These are phyloP conservation scores for Brachyhypopomus gauderio DNA, from an alignment of 2,113 vertebrate genomes.

Conservation along the genomic window DNA sequence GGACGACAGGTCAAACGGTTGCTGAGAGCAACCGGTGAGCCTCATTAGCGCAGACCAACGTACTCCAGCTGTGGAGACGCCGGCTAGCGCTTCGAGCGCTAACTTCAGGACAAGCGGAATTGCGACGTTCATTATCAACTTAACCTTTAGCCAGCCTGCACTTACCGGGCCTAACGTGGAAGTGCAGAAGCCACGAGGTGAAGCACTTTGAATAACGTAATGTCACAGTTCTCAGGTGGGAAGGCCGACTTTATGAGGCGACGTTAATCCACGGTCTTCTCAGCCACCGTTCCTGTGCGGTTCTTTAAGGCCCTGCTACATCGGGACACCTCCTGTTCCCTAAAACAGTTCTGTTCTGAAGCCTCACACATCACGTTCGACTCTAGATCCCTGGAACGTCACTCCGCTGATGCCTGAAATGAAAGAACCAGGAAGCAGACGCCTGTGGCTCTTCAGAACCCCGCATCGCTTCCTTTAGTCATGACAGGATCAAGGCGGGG, in stretches of 20 bases:
- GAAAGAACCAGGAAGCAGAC: not conserved
- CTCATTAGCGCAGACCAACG: slow-evolving; percentile 29
- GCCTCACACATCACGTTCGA: not conserved
- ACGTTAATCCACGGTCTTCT: not conserved
- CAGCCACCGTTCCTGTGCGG: not conserved
- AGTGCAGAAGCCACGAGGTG: not conserved
- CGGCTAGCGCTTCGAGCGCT: slow-evolving; percentile 5
- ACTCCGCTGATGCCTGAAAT: not conserved
- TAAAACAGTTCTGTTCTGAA: not conserved
- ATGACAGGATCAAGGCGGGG: not conserved
- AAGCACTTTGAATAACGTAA: not conserved
- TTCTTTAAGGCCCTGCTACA: not conserved
- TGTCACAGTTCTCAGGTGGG: not conserved
- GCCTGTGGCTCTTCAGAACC: not conserved
- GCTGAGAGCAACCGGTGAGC: slow-evolving; percentile 21
- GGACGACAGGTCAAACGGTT: slow-evolving; percentile 23
- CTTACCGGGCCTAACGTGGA: too few species aligned
- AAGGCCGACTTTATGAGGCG: not conserved
- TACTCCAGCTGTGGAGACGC: slow-evolving; percentile 28
- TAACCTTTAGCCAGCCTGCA: not conserved
- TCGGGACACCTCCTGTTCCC: too few species aligned
- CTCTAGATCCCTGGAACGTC: not conserved
- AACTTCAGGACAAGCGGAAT: slow-evolving; percentile 17
- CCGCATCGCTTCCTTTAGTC: not conserved
- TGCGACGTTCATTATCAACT: not conserved